These are phyloP conservation scores for Antechinus flavipes DNA, from an alignment of 2,113 vertebrate species.

Conservation along the genomic window DNA sequence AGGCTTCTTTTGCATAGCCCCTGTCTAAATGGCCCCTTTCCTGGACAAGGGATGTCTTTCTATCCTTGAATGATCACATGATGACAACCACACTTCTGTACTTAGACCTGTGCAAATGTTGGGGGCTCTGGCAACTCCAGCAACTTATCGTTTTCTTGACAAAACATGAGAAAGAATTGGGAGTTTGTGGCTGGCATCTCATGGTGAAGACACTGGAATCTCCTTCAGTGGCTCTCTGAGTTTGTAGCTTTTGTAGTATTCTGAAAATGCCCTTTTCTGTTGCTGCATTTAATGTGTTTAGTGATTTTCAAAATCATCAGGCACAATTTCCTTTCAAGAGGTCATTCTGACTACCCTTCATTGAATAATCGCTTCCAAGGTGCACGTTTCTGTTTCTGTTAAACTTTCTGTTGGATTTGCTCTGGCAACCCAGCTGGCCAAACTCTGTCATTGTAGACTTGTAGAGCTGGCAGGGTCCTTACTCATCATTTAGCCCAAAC, in stretches of 20 bases:
- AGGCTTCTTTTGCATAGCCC: neutral
- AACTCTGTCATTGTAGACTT: neutral
- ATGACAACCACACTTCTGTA: accelerated
- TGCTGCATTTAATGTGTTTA: conserved; percentile 44
- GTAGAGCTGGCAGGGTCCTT: neutral
- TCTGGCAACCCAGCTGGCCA: neutral
- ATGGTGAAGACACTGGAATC: neutral
- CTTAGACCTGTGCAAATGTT: conserved; percentile 1
- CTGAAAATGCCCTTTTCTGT: conserved; percentile 62
- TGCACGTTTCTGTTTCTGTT: conserved; percentile 34
- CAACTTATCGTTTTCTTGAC: conserved; percentile 53
- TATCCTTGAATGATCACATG: neutral
- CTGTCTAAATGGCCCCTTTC: neutral
- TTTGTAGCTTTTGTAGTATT: conserved; percentile 53
- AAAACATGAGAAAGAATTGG: neutral
- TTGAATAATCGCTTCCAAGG: conserved; percentile 50
- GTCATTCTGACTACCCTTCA: conserved; percentile 20
- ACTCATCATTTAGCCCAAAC: neutral
- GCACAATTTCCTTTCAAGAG: conserved; percentile 51
- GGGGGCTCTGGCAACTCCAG: neutral
- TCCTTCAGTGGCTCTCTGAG: neutral
- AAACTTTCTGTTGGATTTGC: neutral
- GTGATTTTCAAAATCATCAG: conserved; percentile 39
- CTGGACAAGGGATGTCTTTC: neutral
- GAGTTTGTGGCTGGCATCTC: neutral